Evolutionary conservation across 2,797 vertebrate genomes (phyloP).

Genomic region (Labroides dimidiatus): DNA sequence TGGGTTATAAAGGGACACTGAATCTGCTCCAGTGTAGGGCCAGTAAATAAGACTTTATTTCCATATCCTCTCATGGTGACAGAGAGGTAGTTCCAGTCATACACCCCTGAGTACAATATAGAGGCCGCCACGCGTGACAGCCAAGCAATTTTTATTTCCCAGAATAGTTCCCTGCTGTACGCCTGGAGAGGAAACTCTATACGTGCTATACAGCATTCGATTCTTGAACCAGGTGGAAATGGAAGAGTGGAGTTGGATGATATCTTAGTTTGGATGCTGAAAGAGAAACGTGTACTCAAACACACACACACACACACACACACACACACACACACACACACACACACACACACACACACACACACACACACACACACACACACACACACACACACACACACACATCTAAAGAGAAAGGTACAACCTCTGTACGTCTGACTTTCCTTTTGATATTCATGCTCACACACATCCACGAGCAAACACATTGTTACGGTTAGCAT

Average conservation of each 20-base stretch:
- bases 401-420: constrained; percentile 21
- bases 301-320: too few species aligned
- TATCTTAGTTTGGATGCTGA: constrained; percentile 56
- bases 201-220: constrained; percentile 20
- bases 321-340: too few species aligned
- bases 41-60: constrained; percentile 66
- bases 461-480: constrained; percentile 60
- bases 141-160: constrained; percentile 62
- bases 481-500: constrained; percentile 66
- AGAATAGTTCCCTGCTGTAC: constrained; percentile 43
- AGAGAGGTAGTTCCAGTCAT: constrained; percentile 50
- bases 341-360: too few species aligned
- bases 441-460: constrained; percentile 61
- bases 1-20: constrained; percentile 55
- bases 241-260: constrained; percentile 32
- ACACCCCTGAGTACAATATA: constrained; percentile 62
- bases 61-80: constrained; percentile 59
- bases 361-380: constrained; percentile 12
- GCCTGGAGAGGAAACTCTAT: constrained; percentile 53
- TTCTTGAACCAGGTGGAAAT: constrained; percentile 6
- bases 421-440: constrained; percentile 43
- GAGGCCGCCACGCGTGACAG: constrained; percentile 47
- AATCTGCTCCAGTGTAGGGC: constrained; percentile 42
- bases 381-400: constrained; percentile 24
- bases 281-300: too few species aligned